Conservation (phyloP, 1,140 invertebrate species). For the Patella vulgata region DNA sequence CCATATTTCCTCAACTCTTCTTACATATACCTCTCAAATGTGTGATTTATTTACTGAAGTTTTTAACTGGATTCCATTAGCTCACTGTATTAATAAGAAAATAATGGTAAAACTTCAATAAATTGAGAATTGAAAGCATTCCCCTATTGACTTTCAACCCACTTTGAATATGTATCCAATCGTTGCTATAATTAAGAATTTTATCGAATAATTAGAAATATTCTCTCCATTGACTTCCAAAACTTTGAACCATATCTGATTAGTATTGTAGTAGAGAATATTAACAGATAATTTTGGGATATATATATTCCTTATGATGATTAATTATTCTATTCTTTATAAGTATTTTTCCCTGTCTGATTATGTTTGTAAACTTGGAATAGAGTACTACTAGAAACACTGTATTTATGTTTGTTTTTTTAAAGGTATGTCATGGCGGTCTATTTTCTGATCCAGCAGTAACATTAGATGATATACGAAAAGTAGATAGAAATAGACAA, state of each 20-base stretch:
- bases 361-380: no score
- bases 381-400: not conserved
- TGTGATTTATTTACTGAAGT: slow-evolving; percentile 97
- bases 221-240: no score
- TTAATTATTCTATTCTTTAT: no score
- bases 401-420: slow-evolving; percentile 10
- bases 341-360: not conserved
- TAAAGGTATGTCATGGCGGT: slow-evolving; percentile 66
- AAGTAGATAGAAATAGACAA: slow-evolving; percentile 90
- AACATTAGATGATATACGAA: slow-evolving; percentile 88
- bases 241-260: no score
- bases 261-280: no score
- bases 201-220: not conserved
- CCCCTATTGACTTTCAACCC: no score
- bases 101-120: slow-evolving; percentile 78
- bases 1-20: slow-evolving; percentile 36
- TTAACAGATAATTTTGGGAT: no score
- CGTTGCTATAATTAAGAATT: not conserved
- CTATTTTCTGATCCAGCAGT: slow-evolving; percentile 87
- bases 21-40: slow-evolving; percentile 82
- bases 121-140: not conserved
- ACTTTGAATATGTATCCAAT: no score
- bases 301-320: no score
- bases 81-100: slow-evolving; percentile 92
- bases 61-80: slow-evolving; percentile 96